Percentiles rank a stretch among this genome's conserved stretches.
These are phyloP conservation scores for Onychorhynchus coronatus DNA, from an alignment of 2,113 vertebrate species.

Conservation along the genomic window DNA sequence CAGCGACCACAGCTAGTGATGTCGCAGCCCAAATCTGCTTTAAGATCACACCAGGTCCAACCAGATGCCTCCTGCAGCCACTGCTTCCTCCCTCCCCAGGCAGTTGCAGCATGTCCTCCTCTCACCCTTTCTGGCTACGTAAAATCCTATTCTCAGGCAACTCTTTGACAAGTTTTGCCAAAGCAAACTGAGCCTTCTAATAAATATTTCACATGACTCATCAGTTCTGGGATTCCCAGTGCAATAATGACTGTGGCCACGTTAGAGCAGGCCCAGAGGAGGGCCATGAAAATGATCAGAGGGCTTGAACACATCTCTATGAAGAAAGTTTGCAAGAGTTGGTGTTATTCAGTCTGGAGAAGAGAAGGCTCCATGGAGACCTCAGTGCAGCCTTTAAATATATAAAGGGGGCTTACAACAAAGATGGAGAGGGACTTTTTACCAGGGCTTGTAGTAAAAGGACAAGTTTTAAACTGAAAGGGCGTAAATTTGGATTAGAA, in stretches of 20 bases:
- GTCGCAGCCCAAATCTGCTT: neutral
- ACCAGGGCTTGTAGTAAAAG: neutral
- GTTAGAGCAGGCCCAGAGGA: neutral
- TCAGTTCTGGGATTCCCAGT: neutral
- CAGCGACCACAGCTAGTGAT: neutral
- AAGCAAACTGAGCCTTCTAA: neutral
- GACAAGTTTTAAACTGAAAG: neutral
- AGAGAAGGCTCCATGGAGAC: neutral
- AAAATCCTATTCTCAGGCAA: neutral
- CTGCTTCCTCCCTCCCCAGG: neutral
- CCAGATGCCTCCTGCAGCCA: neutral
- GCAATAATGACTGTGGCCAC: neutral
- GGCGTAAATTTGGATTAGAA: neutral
- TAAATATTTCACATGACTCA: neutral
- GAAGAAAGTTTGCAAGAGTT: neutral
- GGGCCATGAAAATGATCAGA: neutral
- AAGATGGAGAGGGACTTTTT: neutral
- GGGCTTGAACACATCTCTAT: neutral
- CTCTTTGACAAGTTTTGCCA: neutral
- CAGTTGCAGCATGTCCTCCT: neutral
- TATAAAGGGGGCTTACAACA: neutral
- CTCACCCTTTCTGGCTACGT: neutral
- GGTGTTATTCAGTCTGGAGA: neutral
- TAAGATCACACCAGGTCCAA: neutral
- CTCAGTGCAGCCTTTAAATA: neutral